Evolutionary conservation across 2,888 invertebrate genomes (phyloP).

Genomic region (Amphipyra berbera): DNA sequence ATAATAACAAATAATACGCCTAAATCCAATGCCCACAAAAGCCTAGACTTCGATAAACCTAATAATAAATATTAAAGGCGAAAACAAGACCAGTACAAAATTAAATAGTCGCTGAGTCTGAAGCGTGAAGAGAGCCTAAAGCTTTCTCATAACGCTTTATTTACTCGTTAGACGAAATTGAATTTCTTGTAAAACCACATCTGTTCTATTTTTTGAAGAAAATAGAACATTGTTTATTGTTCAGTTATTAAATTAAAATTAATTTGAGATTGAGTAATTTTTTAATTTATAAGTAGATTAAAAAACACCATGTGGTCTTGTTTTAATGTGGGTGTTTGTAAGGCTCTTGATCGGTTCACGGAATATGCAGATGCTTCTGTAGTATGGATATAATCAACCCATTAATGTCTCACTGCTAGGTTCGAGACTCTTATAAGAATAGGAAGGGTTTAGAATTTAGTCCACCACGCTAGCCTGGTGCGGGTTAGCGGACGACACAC

Average conservation of each 20-base stretch:
- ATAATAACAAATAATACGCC: not conserved
- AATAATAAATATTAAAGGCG: not conserved
- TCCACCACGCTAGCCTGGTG: too few relatives aligned
- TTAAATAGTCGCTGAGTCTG: slow-evolving; percentile 8
- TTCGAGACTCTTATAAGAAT: too few relatives aligned
- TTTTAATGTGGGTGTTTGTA: slow-evolving; percentile 14
- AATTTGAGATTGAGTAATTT: slow-evolving; percentile 20
- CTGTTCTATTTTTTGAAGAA: slow-evolving; percentile 20
- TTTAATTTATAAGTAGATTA: slow-evolving; percentile 18
- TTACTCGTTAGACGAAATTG: slow-evolving; percentile 51
- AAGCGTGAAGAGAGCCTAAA: slow-evolving; percentile 12
- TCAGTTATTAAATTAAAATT: slow-evolving; percentile 33
- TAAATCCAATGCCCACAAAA: not conserved
- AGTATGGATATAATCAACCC: not conserved
- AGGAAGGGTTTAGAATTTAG: too few relatives aligned
- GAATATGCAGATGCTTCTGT: not conserved
- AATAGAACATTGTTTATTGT: slow-evolving; percentile 42
- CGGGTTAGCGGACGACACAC: too few relatives aligned
- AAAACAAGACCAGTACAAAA: slow-evolving; percentile 11
- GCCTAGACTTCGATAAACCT: not conserved
- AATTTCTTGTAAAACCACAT: slow-evolving; percentile 46
- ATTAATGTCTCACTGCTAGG: too few relatives aligned
- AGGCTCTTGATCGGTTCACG: not conserved
- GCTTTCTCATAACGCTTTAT: slow-evolving; percentile 37
- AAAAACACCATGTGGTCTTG: slow-evolving; percentile 14